These are phyloP conservation scores for Neofelis nebulosa DNA, from an alignment of 2,113 vertebrate species.

Conservation along the genomic window DNA sequence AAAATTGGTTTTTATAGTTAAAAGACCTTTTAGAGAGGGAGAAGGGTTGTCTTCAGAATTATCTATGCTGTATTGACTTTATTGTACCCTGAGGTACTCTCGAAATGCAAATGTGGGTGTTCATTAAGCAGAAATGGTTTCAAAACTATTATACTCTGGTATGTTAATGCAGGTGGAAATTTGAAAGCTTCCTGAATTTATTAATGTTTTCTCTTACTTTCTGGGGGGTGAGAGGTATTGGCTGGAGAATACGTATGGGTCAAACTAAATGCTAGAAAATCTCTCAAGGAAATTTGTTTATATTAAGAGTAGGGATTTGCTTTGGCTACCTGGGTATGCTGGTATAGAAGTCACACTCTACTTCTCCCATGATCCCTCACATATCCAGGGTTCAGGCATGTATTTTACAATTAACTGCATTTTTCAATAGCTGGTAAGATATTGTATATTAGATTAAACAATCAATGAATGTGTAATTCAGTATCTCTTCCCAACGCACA, in stretches of 20 bases:
- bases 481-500: slow-evolving; percentile 32
- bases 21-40: slow-evolving; percentile 73
- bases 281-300: slow-evolving; percentile 11
- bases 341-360: background rate
- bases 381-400: background rate
- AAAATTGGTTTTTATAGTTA: slow-evolving; percentile 76
- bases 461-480: background rate
- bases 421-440: slow-evolving; percentile 17
- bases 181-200: slow-evolving; percentile 60
- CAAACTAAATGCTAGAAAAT: slow-evolving; percentile 47
- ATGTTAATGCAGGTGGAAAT: slow-evolving; percentile 68
- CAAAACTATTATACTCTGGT: slow-evolving; percentile 64
- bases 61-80: slow-evolving; percentile 76
- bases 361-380: background rate
- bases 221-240: background rate
- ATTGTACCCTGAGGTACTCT: slow-evolving; percentile 72
- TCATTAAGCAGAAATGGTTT: slow-evolving; percentile 77
- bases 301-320: slow-evolving; percentile 22
- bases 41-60: slow-evolving; percentile 72
- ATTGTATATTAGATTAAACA: slow-evolving; percentile 15
- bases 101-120: slow-evolving; percentile 78
- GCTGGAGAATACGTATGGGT: slow-evolving; percentile 12
- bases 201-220: slow-evolving; percentile 51
- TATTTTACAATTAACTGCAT: slow-evolving; percentile 39
- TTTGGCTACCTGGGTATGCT: background rate